phyloP scores from a whole-genome alignment of 1,140 invertebrate genomes.

The Hypsibius dujardini region DNA sequence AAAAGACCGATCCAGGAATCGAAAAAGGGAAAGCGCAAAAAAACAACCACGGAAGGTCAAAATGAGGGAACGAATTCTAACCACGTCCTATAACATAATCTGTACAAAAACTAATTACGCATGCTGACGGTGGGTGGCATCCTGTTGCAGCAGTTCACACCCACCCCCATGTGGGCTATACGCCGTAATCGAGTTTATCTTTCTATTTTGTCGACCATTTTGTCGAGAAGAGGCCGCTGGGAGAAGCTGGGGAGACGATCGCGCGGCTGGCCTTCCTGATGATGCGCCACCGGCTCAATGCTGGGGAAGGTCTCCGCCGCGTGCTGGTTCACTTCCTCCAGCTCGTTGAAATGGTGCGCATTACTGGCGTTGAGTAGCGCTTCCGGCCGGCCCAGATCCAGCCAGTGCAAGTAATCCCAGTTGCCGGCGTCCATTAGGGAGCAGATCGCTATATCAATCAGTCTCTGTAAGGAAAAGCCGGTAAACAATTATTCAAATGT shows the following conservation, averaged over 20 bases:
- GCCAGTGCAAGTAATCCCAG: conserved; percentile 5
- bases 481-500: background rate
- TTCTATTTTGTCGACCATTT: background rate
- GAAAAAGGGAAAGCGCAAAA: too few species aligned
- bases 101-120: too few species aligned
- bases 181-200: background rate
- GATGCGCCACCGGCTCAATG: background rate
- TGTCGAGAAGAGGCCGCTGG: background rate
- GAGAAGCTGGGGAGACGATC: background rate
- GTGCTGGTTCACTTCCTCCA: background rate
- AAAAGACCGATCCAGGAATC: too few species aligned
- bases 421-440: conserved; percentile 5
- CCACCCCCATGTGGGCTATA: too few species aligned
- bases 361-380: background rate
- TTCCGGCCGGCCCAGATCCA: conserved; percentile 1
- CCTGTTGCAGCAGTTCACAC: too few species aligned
- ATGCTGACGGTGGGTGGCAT: too few species aligned
- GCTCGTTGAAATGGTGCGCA: background rate
- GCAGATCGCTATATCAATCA: background rate
- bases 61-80: too few species aligned
- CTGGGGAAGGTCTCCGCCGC: background rate
- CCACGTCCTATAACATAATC: too few species aligned
- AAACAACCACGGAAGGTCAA: too few species aligned
- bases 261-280: background rate
- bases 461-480: background rate